Percentiles rank a stretch among this genome's conserved stretches.
These are phyloP conservation scores for Scelioninae gen. 1 DNA, from an alignment of 2,888 invertebrate species.

Conservation along the genomic window DNA sequence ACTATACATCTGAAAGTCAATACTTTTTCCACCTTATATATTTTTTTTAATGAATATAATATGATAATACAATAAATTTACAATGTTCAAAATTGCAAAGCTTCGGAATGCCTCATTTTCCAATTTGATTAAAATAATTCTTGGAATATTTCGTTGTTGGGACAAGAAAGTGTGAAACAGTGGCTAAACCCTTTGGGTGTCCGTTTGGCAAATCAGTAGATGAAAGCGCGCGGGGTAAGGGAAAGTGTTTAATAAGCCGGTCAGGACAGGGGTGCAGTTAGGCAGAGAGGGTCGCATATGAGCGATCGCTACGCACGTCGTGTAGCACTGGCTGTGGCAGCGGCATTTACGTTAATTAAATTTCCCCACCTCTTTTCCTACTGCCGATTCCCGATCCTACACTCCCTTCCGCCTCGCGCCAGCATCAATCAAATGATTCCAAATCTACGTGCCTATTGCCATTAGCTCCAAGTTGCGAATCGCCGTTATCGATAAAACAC, in stretches of 20 bases:
- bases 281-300: conserved; percentile 78
- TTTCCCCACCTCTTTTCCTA: conserved; percentile 79
- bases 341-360: conserved; percentile 85
- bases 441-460: conserved; percentile 69
- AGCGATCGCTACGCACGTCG: conserved; percentile 82
- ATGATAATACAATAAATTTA: background rate
- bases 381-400: conserved; percentile 68
- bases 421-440: conserved; percentile 81
- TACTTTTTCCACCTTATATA: too few species aligned
- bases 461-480: conserved; percentile 75
- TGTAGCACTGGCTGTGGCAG: conserved; percentile 82
- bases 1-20: too few species aligned
- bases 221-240: conserved; percentile 63
- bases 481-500: conserved; percentile 77
- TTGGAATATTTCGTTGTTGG: conserved; percentile 26
- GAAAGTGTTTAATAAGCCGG: conserved; percentile 80
- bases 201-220: conserved; percentile 65
- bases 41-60: too few species aligned
- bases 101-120: background rate
- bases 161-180: conserved; percentile 62
- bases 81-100: background rate
- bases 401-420: conserved; percentile 71
- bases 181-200: conserved; percentile 56
- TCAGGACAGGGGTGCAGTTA: conserved; percentile 67
- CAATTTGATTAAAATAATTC: conserved; percentile 2